Percentiles rank a stretch among this genome's conserved stretches.
Evolutionary conservation across 1,140 invertebrate species (phyloP).

Genomic region (Aphaenogaster ashmeadi): DNA sequence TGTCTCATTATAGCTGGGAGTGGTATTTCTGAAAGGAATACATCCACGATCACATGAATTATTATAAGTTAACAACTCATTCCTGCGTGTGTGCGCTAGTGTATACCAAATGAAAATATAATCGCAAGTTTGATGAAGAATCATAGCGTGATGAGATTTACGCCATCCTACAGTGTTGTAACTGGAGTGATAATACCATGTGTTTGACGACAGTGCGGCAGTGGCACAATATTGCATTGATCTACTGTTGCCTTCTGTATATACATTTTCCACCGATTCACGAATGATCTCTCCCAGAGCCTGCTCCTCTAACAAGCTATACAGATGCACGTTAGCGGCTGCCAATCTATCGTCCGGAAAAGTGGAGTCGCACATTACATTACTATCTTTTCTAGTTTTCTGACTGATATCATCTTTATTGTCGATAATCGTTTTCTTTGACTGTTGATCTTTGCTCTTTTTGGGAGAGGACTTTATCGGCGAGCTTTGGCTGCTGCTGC

Average conservation of each 20-base stretch:
- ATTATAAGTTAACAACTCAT: constrained; percentile 53
- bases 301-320: constrained; percentile 85
- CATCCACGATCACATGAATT: constrained; percentile 65
- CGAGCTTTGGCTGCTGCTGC: constrained; percentile 80
- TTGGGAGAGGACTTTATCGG: constrained; percentile 82
- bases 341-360: constrained; percentile 80
- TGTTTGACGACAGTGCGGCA: constrained; percentile 74
- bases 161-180: constrained; percentile 72
- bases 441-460: constrained; percentile 76
- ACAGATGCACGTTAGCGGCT: constrained; percentile 83
- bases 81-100: constrained; percentile 46
- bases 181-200: constrained; percentile 74
- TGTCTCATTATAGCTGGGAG: constrained; percentile 53
- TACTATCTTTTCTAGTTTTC: constrained; percentile 75
- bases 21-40: constrained; percentile 72
- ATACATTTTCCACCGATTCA: constrained; percentile 73
- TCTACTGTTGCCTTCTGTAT: constrained; percentile 73
- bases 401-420: constrained; percentile 70
- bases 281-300: constrained; percentile 82
- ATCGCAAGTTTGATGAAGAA: constrained; percentile 54
- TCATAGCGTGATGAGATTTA: constrained; percentile 65
- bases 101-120: constrained; percentile 54
- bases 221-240: constrained; percentile 71
- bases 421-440: constrained; percentile 70
- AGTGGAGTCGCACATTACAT: constrained; percentile 76